Evolutionary conservation across 53 echinoderm and acorn worm genomes (phyloP).

Genomic region (Holothuria leucospilota): DNA sequence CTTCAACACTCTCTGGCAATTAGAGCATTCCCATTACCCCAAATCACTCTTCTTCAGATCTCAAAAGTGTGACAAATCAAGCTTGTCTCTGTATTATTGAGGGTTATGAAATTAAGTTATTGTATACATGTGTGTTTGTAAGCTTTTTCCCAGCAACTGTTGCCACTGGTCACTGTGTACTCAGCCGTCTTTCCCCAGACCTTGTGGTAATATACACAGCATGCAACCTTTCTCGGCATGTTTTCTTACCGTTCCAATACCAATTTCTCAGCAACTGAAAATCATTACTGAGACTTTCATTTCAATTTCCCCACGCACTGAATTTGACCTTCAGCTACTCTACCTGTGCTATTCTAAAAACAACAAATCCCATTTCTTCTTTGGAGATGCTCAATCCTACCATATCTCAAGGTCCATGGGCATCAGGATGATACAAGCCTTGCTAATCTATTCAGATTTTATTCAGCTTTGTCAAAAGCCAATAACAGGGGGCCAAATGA

Average conservation of each 20-base stretch:
- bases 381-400: background rate
- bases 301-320: constrained; percentile 19
- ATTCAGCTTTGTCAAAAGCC: constrained; percentile 48
- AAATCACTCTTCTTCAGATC: no score
- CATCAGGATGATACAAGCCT: constrained; percentile 24
- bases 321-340: constrained; percentile 35
- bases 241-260: constrained; percentile 26
- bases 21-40: no score
- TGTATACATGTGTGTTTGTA: no score
- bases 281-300: constrained; percentile 32
- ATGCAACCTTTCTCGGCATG: constrained; percentile 2
- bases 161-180: constrained; percentile 19
- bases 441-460: constrained; percentile 45
- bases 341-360: constrained; percentile 33
- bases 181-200: constrained; percentile 33
- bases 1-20: no score
- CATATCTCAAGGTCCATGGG: constrained; percentile 17
- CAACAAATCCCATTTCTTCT: constrained; percentile 21
- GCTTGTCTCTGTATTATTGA: no score
- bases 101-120: no score
- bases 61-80: no score
- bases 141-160: no score
- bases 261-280: constrained; percentile 41
- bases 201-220: background rate
- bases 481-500: constrained; percentile 42